Evolutionary conservation across 2,797 vertebrate genomes (phyloP).

Genomic region (Gila robusta): DNA sequence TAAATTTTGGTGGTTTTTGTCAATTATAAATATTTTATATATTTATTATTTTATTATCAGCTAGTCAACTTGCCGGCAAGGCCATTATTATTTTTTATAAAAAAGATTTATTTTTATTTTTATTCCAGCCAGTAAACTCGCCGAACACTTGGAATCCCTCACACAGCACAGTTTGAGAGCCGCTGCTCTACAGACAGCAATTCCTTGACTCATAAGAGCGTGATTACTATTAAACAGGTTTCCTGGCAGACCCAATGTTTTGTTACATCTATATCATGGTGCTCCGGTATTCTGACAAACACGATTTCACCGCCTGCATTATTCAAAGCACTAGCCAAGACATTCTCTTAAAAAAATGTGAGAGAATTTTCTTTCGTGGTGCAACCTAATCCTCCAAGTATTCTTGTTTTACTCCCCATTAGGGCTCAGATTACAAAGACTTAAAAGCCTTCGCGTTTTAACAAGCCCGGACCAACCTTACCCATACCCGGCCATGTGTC

Average conservation of each 20-base stretch:
- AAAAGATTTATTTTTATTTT: background rate
- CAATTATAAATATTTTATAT: background rate
- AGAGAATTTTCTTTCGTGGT: constrained; percentile 45
- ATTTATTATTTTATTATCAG: background rate
- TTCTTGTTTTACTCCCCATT: constrained; percentile 49
- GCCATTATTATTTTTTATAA: background rate
- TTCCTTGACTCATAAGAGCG: constrained; percentile 36
- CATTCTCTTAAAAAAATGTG: constrained; percentile 39
- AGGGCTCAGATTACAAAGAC: constrained; percentile 50
- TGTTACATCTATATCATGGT: constrained; percentile 37
- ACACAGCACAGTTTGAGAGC: background rate
- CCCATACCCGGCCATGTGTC: constrained; percentile 26
- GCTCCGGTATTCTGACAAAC: constrained; percentile 36
- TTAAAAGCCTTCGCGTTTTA: constrained; percentile 50
- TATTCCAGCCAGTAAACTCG: background rate
- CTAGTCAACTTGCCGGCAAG: background rate
- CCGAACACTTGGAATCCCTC: background rate
- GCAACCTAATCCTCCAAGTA: constrained; percentile 54
- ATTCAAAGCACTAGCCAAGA: constrained; percentile 44
- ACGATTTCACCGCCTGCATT: constrained; percentile 26
- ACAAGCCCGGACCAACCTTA: constrained; percentile 44
- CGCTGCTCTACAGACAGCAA: constrained; percentile 1
- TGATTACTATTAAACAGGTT: constrained; percentile 46
- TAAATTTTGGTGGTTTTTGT: background rate
- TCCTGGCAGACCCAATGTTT: constrained; percentile 46